These are phyloP conservation scores for Melanotaenia duboulayi DNA, from an alignment of 2,113 vertebrate genomes.

Conservation along the genomic window DNA sequence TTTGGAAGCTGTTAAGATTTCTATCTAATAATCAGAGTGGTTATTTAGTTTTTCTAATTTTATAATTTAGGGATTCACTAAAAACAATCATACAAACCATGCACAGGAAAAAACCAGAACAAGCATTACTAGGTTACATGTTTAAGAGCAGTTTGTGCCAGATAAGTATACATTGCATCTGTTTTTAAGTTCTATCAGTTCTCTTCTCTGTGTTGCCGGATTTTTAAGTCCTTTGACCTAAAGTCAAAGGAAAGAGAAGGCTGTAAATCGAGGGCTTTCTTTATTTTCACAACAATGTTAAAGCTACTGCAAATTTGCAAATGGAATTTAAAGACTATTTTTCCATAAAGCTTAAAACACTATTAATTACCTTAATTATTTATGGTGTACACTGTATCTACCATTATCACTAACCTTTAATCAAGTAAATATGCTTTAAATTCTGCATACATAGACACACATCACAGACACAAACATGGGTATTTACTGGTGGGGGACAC, in stretches of 20 bases:
- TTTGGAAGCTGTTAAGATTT: not conserved
- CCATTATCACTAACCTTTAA: not conserved
- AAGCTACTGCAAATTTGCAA: not conserved
- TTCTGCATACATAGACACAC: not conserved
- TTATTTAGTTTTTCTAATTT: not conserved
- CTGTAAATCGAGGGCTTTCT: not conserved
- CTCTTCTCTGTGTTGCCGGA: not conserved
- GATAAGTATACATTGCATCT: not conserved
- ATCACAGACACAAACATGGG: constrained; percentile 4
- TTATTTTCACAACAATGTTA: not conserved
- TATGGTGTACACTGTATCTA: not conserved
- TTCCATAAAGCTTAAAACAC: not conserved
- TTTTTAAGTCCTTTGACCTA: not conserved
- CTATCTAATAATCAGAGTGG: not conserved
- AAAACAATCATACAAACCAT: too few relatives aligned
- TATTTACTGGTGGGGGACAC: constrained; percentile 39
- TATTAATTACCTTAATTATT: not conserved
- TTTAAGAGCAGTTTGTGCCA: not conserved
- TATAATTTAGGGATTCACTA: not conserved
- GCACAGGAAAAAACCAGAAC: too few relatives aligned
- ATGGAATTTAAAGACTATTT: not conserved
- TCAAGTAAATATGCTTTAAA: not conserved
- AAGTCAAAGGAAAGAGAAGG: not conserved
- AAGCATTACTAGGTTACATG: too few relatives aligned
- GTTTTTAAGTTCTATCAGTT: not conserved